Evolutionary conservation across 2,888 invertebrate genomes (phyloP).

Genomic region (Ephialtes manifestator): DNA sequence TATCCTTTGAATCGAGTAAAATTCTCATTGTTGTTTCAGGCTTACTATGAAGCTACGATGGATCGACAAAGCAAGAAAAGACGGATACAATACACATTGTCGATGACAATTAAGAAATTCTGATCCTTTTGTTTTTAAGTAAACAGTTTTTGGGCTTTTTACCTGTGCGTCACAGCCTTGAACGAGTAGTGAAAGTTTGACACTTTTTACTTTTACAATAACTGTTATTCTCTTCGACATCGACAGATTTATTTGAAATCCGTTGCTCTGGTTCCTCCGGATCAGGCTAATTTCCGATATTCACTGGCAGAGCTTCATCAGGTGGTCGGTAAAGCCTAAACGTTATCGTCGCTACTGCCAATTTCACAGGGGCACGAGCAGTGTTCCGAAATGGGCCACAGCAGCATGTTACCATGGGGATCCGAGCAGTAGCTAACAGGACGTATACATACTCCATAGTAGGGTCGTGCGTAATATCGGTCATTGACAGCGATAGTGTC

Average conservation of each 20-base stretch:
- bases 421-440: slow-evolving; percentile 71
- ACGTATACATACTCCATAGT: slow-evolving; percentile 47
- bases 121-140: too few species aligned
- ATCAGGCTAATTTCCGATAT: slow-evolving; percentile 57
- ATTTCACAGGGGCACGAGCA: slow-evolving; percentile 76
- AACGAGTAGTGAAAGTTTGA: background rate
- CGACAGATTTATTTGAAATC: slow-evolving; percentile 33
- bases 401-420: slow-evolving; percentile 76
- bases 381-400: slow-evolving; percentile 75
- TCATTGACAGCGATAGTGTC: slow-evolving; percentile 83
- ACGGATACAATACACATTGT: background rate
- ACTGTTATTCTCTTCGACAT: background rate
- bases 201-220: background rate
- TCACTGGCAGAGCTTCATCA: slow-evolving; percentile 54
- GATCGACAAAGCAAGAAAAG: too few species aligned
- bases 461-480: slow-evolving; percentile 81
- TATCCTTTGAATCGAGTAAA: background rate
- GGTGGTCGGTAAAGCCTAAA: slow-evolving; percentile 71
- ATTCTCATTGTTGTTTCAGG: background rate
- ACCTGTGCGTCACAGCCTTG: background rate
- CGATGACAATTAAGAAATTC: background rate
- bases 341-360: slow-evolving; percentile 72
- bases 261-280: slow-evolving; percentile 27
- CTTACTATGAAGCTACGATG: background rate
- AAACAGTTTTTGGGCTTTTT: too few species aligned